Conservation (phyloP, 2,113 vertebrate genomes). For the Phalacrocorax aristotelis region DNA sequence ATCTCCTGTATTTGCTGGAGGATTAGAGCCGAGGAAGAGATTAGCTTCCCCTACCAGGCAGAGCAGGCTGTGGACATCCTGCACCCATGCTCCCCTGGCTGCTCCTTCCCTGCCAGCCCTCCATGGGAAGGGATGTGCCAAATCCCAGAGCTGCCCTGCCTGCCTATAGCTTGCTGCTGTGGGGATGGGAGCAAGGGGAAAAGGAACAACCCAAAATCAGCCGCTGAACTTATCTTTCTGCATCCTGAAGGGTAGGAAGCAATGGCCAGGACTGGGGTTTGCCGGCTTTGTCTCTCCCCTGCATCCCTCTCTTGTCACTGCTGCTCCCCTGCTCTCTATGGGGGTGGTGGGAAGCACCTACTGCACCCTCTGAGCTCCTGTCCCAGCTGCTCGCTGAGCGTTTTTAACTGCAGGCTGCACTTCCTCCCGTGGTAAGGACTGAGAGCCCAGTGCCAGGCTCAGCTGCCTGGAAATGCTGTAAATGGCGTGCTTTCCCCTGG, state of each 20-base stretch:
- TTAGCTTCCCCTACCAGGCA: background rate
- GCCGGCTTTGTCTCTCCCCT: rapidly evolving
- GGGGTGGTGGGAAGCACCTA: background rate
- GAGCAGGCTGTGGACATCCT: background rate
- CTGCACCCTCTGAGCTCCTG: background rate
- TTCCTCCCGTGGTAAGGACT: background rate
- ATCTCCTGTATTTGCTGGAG: constrained; percentile 50
- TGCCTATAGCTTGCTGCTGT: background rate
- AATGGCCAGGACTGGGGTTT: background rate
- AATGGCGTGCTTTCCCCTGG: background rate
- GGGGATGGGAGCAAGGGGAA: background rate
- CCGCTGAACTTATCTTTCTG: background rate
- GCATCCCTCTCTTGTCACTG: background rate
- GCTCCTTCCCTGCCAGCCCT: background rate
- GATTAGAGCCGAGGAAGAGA: constrained; percentile 51
- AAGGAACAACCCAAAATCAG: background rate
- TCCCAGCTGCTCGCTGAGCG: background rate
- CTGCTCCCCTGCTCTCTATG: background rate
- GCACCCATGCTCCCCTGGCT: rapidly evolving
- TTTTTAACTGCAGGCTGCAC: background rate
- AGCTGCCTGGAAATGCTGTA: background rate
- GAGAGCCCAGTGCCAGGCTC: background rate
- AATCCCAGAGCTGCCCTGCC: background rate
- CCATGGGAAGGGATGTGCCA: background rate
- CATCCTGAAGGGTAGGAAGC: background rate